Conservation (phyloP, 2,113 vertebrate genomes). For the Myotis brandtii region DNA sequence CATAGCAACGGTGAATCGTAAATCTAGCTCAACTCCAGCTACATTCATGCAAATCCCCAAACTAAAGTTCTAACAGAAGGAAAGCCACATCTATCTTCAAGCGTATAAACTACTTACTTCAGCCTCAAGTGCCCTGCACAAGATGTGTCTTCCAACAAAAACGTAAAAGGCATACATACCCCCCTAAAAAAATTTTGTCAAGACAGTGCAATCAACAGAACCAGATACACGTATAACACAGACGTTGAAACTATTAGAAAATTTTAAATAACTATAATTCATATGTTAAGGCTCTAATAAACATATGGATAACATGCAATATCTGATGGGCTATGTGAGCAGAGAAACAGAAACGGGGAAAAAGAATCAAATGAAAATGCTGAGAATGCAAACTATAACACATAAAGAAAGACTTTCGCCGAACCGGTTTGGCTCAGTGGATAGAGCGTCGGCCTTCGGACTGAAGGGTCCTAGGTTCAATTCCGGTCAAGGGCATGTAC, state of each 20-base stretch:
- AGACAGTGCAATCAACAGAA: not conserved
- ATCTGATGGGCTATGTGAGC: not conserved
- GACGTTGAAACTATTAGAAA: not conserved
- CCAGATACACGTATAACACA: not conserved
- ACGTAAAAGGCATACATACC: not conserved
- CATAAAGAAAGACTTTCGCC: not conserved
- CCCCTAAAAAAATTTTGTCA: not conserved
- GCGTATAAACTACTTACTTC: not conserved
- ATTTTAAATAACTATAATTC: slow-evolving; percentile 31
- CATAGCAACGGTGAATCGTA: not conserved
- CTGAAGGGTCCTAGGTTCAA: no score
- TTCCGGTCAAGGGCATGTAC: no score
- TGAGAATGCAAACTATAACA: slow-evolving; percentile 10
- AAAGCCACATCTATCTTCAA: not conserved
- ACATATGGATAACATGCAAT: not conserved
- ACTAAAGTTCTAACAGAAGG: not conserved
- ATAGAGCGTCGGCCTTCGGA: no score
- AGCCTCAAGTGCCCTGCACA: not conserved
- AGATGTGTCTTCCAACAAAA: not conserved
- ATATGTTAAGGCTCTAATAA: not conserved
- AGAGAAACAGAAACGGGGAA: not conserved
- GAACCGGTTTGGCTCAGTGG: no score
- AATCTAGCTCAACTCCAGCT: not conserved
- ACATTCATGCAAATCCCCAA: not conserved
- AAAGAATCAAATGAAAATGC: not conserved